Conservation (phyloP, 2,113 vertebrate genomes). For the Muntiacus muntjak region DNA sequence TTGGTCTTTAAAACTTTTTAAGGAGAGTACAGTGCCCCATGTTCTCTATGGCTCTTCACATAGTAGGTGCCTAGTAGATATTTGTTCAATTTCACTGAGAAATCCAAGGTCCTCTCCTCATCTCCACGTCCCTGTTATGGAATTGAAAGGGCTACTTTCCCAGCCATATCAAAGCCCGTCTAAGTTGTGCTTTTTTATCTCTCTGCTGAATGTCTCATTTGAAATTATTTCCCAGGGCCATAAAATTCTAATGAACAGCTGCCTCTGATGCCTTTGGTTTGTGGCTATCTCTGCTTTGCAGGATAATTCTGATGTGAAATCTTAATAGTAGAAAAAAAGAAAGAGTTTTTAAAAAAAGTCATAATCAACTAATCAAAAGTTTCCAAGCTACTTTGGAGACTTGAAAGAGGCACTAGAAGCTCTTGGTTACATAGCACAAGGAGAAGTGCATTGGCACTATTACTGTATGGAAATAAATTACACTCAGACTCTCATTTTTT, state of each 20-base stretch:
- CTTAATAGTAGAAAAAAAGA: background rate
- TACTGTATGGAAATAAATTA: background rate
- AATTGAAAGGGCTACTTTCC: background rate
- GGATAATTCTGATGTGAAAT: background rate
- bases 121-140: background rate
- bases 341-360: background rate
- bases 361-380: background rate
- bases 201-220: background rate
- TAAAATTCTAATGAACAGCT: background rate
- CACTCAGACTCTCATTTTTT: background rate
- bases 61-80: background rate
- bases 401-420: background rate
- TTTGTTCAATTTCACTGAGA: background rate
- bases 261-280: background rate
- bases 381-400: background rate
- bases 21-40: background rate
- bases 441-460: background rate
- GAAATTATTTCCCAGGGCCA: background rate
- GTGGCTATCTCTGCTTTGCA: background rate
- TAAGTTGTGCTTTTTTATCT: background rate
- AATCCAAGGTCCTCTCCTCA: background rate
- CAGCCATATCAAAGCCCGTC: background rate
- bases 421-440: background rate
- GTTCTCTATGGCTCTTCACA: background rate
- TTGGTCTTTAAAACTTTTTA: background rate